A percentile compares a stretch with the other conserved stretches of the same genome.
phyloP scores from a whole-genome alignment of 2,797 vertebrate species.

The Mormyrus proboscirostris region DNA sequence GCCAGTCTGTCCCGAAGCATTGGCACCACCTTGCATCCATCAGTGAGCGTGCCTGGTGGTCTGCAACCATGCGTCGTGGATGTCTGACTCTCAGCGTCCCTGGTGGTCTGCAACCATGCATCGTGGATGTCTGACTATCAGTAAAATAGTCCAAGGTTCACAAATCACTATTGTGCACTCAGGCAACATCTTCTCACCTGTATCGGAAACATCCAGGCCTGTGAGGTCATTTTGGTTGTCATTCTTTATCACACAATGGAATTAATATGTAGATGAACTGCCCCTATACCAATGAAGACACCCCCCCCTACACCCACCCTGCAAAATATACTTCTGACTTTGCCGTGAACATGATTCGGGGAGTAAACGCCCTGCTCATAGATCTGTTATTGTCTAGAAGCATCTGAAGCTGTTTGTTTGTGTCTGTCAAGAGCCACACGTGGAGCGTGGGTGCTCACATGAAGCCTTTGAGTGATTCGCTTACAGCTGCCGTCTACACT shows the following conservation, averaged over 20 bases:
- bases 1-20: background rate
- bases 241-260: background rate
- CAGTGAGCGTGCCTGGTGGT: background rate
- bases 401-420: background rate
- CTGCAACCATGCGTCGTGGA: background rate
- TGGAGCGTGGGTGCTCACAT: background rate
- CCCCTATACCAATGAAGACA: background rate
- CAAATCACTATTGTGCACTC: background rate
- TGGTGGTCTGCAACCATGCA: background rate
- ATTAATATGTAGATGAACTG: constrained; percentile 9
- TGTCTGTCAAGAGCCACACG: background rate
- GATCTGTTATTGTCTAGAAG: background rate
- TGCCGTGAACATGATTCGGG: background rate
- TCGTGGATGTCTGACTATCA: background rate
- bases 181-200: background rate
- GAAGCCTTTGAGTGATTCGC: background rate
- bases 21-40: background rate
- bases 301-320: too few relatives aligned
- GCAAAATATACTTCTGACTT: background rate
- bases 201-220: background rate
- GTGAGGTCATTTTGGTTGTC: background rate
- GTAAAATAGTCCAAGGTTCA: background rate
- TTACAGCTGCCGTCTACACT: background rate
- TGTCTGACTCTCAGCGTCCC: background rate
- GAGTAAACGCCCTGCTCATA: background rate